Conservation (phyloP, 2,113 vertebrate species). For the Tangachromis dhanisi region DNA sequence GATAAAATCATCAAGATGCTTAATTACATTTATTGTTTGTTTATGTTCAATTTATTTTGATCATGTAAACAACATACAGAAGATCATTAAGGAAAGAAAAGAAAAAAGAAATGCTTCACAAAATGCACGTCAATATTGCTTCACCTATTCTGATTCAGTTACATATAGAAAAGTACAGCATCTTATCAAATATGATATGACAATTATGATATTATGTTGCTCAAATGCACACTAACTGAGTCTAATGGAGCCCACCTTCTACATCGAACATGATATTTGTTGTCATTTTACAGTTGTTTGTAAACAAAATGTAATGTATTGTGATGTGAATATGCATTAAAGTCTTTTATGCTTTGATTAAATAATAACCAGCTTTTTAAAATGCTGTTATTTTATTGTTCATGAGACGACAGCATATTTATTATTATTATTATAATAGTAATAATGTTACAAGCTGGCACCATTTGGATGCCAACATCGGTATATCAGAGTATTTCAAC, state of each 20-base stretch:
- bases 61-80: not conserved
- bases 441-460: not conserved
- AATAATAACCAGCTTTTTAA: not conserved
- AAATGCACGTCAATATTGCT: not conserved
- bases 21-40: not conserved
- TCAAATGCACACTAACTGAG: not conserved
- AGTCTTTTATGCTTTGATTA: not conserved
- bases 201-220: not conserved
- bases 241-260: not conserved
- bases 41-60: not conserved
- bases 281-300: not conserved
- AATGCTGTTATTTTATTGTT: not conserved
- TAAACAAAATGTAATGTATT: not conserved
- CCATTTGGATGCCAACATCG: not conserved
- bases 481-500: not conserved
- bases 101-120: not conserved
- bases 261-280: not conserved
- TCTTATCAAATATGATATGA: not conserved
- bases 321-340: not conserved
- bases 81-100: not conserved
- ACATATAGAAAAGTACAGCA: not conserved
- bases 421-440: not conserved
- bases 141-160: not conserved
- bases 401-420: not conserved
- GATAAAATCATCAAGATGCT: not conserved